Percentiles rank a stretch among this genome's conserved stretches.
Evolutionary conservation across 2,113 vertebrate species (phyloP).

Genomic region (Nyctibius bracteatus): DNA sequence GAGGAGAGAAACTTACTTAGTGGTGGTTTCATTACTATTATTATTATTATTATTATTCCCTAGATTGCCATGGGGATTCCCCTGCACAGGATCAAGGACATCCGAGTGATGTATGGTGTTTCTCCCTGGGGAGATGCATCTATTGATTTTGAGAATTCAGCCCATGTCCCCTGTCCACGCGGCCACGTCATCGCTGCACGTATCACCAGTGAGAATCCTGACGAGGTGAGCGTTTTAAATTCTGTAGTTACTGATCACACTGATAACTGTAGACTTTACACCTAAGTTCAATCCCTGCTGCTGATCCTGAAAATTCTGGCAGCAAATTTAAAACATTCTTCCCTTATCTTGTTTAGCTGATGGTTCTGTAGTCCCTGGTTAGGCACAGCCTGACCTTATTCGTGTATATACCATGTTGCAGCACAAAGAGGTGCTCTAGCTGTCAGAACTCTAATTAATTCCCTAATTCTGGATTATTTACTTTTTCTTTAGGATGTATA

Average conservation of each 20-base stretch:
- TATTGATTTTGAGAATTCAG: constrained; percentile 92
- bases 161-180: constrained; percentile 86
- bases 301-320: neutral
- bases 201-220: constrained; percentile 98
- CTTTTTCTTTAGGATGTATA: neutral
- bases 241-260: neutral
- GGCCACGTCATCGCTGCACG: constrained; percentile 97
- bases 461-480: neutral
- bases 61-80: constrained; percentile 98
- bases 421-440: neutral
- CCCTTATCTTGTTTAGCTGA: neutral
- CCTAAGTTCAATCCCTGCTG: neutral
- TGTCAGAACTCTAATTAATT: neutral
- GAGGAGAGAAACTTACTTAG: neutral
- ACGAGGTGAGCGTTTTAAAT: constrained; percentile 79
- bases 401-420: rapidly evolving
- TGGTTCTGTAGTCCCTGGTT: neutral
- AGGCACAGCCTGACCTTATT: neutral
- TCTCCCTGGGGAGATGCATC: constrained; percentile 91
- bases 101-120: constrained; percentile 91
- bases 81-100: constrained; percentile 95
- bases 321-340: neutral
- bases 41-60: neutral
- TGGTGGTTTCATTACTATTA: neutral
- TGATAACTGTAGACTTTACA: neutral